A percentile compares a stretch with the other conserved stretches of the same genome.
These are phyloP conservation scores for Pseudonaja textilis DNA, from an alignment of 2,113 vertebrate genomes.

Conservation along the genomic window DNA sequence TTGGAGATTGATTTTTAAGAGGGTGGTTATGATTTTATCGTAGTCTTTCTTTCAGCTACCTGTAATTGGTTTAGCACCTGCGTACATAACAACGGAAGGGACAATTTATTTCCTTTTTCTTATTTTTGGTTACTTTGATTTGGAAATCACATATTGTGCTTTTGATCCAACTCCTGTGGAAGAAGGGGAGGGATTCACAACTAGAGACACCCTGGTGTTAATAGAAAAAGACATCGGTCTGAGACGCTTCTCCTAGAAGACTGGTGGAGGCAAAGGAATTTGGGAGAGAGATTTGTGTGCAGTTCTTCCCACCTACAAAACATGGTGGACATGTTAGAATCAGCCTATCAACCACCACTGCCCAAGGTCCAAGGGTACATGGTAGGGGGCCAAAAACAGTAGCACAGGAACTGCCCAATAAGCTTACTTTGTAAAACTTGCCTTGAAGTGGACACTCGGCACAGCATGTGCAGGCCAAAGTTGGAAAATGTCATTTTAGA, in stretches of 20 bases:
- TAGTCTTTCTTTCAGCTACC: not conserved
- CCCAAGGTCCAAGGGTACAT: not conserved
- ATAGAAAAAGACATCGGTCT: not conserved
- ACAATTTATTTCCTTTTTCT: not conserved
- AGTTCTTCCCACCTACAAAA: not conserved
- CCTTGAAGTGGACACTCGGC: not conserved
- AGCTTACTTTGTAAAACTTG: not conserved
- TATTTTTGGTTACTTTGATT: not conserved
- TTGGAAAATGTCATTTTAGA: not conserved
- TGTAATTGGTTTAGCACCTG: not conserved
- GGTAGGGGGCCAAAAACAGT: not conserved
- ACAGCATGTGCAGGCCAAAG: not conserved
- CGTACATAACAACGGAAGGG: not conserved
- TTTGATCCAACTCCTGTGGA: not conserved
- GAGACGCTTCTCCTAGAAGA: not conserved
- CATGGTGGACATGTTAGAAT: not conserved
- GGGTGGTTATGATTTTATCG: not conserved
- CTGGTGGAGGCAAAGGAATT: not conserved
- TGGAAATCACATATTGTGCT: not conserved
- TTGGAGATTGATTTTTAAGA: not conserved
- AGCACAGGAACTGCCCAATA: not conserved
- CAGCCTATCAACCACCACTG: not conserved
- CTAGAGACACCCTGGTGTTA: not conserved
- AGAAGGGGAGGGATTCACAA: not conserved
- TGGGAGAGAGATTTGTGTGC: not conserved